Conservation (phyloP, 1,140 invertebrate genomes). For the Conus betulinus region DNA sequence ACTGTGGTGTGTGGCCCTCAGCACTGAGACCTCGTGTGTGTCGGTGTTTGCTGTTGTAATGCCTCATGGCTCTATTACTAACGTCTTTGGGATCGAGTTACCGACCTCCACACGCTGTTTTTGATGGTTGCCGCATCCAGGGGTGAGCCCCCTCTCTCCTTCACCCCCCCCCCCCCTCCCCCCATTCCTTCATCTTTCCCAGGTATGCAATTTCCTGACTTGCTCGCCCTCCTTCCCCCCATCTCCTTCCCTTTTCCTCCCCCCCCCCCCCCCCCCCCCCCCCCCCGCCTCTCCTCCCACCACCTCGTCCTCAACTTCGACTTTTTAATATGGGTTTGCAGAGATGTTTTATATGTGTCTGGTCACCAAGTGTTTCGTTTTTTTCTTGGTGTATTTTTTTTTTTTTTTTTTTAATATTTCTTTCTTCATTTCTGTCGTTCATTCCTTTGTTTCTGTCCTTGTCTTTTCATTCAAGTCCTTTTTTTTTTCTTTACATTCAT, state of each 20-base stretch:
- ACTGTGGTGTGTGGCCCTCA: too few species aligned
- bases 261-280: constrained; percentile 1
- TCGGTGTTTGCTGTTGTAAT: too few species aligned
- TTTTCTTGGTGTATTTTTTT: too few species aligned
- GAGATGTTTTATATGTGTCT: too few species aligned
- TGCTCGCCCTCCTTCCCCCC: neutral
- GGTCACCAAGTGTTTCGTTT: too few species aligned
- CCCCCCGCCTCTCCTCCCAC: neutral
- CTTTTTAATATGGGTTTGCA: neutral
- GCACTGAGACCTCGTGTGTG: too few species aligned
- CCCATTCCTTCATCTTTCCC: neutral
- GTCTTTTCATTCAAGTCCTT: neutral
- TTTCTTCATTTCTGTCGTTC: constrained; percentile 13
- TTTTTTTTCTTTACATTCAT: neutral
- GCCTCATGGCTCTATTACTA: too few species aligned
- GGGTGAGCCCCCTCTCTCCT: neutral
- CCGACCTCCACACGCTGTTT: too few species aligned
- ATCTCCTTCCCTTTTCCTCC: constrained; percentile 11
- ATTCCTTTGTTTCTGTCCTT: neutral
- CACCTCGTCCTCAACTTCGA: too few species aligned
- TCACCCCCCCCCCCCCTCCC: neutral
- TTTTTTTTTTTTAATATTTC: constrained; percentile 4
- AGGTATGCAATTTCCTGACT: neutral
- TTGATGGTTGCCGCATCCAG: too few species aligned
- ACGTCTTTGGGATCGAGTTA: too few species aligned